Conservation (phyloP, 1,140 invertebrate species). For the Conus betulinus region DNA sequence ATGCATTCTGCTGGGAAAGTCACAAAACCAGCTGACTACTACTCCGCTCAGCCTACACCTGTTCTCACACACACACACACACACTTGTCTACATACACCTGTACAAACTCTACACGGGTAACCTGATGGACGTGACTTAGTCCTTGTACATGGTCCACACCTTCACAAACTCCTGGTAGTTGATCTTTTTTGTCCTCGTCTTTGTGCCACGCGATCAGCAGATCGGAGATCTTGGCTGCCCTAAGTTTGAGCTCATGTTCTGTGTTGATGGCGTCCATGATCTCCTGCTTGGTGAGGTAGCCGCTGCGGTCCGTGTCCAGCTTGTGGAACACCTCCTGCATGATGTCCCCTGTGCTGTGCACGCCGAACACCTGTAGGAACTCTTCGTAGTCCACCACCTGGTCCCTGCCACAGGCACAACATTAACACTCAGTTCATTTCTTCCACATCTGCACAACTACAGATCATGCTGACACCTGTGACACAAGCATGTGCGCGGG, state of each 20-base stretch:
- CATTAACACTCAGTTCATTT: neutral
- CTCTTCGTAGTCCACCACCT: conserved; percentile 63
- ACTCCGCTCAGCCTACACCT: no score
- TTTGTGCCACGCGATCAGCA: conserved; percentile 61
- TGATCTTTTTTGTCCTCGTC: conserved; percentile 57
- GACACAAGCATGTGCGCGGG: no score
- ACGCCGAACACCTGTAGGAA: conserved; percentile 61
- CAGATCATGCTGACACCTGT: no score
- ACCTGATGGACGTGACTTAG: conserved; percentile 64
- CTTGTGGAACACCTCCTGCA: conserved; percentile 58
- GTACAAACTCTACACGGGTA: no score
- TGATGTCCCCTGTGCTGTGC: conserved; percentile 46
- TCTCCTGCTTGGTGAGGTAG: conserved; percentile 60
- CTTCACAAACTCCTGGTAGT: conserved; percentile 62
- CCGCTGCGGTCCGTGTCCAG: conserved; percentile 67
- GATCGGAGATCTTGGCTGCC: conserved; percentile 56
- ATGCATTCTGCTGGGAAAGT: no score
- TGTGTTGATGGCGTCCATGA: conserved; percentile 59
- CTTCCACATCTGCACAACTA: no score
- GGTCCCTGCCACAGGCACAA: neutral
- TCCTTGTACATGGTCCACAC: conserved; percentile 44
- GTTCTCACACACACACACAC: no score
- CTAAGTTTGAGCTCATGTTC: conserved; percentile 61
- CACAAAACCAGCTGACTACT: no score
- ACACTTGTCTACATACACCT: no score